Evolutionary conservation across 2,113 vertebrate species (phyloP), one percentile per base, ranked within the genome.

Genomic region (Zingel zingel): DNA sequence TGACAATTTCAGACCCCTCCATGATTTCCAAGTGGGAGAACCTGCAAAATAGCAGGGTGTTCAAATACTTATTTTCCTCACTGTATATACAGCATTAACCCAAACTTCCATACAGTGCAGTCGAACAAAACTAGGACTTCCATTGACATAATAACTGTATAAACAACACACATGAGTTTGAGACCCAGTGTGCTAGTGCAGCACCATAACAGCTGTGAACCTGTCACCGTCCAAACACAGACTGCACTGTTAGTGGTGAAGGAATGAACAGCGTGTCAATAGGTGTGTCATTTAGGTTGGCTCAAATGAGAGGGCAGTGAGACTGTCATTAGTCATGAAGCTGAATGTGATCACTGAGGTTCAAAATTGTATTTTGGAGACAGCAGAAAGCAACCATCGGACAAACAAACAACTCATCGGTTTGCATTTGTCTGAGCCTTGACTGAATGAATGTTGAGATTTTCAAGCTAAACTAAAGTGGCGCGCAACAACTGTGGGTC

Each of bases 191-290:
- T 50, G 39, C 1, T 8, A 2, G 4, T 36, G 56, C 13, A 3
- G 43, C 51, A 71, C 23, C 36, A 53, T 14, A 61, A 48, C 79
- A 48, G 19, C 54, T 27, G 33, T 13, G 66, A 75, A 43, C 39
- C 36, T 71, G 65, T 58, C 47, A 72, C 25, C 27, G 51, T 62
- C n/a, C 54, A 50, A 65, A 70, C 47, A 79, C 59, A 75, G 67
- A 43, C 75, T 12, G 43, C 58, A 15, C 53, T 58, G 48, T 1
- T 12, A 33, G 21, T 3, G 56, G 16, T 63, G 43, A 39, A 67
- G 79, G 6, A 18, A 58, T 25, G 12, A 21, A 3, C n/a, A 59
- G 23, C 39, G 3, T 47, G 57, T 10, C 12, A 62, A 57, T 19
- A 59, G 25, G 48, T 63, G 59, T 39, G 72, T 80, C 58, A 79